A percentile compares a stretch with the other conserved stretches of the same genome.
phyloP scores from a whole-genome alignment of 2,797 vertebrate genomes.

The Dicrostonyx torquatus region DNA sequence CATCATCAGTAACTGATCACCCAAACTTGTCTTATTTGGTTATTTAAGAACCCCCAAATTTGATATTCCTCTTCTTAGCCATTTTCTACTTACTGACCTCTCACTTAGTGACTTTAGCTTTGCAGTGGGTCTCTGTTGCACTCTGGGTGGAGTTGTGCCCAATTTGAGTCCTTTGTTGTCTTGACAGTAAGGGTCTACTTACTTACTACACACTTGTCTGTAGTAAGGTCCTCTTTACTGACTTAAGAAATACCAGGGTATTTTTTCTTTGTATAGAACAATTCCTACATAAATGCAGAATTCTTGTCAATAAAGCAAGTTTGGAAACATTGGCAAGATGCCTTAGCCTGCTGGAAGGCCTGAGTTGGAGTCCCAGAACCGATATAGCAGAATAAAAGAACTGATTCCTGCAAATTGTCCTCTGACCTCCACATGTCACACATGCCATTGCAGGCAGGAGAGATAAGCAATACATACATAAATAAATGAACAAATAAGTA shows the following conservation, averaged over 20 bases:
- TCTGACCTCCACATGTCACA: neutral
- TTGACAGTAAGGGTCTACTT: neutral
- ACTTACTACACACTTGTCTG: neutral
- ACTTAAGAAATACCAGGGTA: neutral
- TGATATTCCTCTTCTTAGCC: neutral
- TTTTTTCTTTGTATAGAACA: neutral
- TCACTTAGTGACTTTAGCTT: neutral
- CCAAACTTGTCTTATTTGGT: neutral
- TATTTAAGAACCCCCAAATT: neutral
- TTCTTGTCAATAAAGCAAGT: neutral
- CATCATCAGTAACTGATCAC: neutral
- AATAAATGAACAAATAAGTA: neutral
- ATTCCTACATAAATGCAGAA: neutral
- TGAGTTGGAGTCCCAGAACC: neutral
- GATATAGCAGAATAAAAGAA: neutral
- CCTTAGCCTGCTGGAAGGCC: neutral
- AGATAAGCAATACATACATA: neutral
- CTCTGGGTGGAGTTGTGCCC: neutral
- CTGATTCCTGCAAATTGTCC: neutral
- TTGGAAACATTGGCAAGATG: neutral
- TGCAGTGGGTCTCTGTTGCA: neutral
- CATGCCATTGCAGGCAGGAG: neutral
- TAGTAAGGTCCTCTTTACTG: neutral
- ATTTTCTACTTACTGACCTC: neutral
- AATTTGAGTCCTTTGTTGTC: neutral